Base-by-base conservation (phyloP, 53 echinoderm and acorn worm genomes). In the Holothuria leucospilota region DNA sequence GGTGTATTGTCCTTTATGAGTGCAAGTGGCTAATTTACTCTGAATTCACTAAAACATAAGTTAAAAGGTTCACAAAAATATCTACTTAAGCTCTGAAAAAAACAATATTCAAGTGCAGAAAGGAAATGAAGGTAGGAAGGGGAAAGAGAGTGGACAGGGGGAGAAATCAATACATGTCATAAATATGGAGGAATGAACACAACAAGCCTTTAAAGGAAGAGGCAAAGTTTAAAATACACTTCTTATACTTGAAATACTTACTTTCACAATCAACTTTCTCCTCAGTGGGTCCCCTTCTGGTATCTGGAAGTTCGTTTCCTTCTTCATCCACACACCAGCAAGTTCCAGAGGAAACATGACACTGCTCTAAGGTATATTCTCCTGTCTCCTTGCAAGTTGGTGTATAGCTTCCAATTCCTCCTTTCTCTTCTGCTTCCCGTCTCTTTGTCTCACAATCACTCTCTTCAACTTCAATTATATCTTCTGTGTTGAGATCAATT, bases 281-380 rank as follows among this genome's bases (percentile, higher is more conserved):
- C 18, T 80, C 81, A 13, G 81, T 60, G 41, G 72, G 72, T 5
- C 72, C 72, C 12, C 28, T 72, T 16, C 7, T n/a, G 2, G 86
- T 69, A 27, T 68, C 86, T 10, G 51, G n/a, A 40, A 46, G 7
- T 39, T 78, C 39, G 7, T 71, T 5, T 51, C 91, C 91, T 29
- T 39, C 18, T 63, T 29, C 63, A 63, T 89, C 63, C 42, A 85
- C 89, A 72, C 89, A 89, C 85, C 84, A 89, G 53, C 89, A 89
- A 71, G 77, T 34, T 4, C 77, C 85, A 11, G 39, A 51, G 2
- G 69, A 59, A n/a, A 64, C 29, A 21, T 68, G 66, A 85, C 89
- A 89, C 24, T 85, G 89, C 46, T 46, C 62, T 16, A 26, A 23
- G 21, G 34, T 0, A 21, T 61, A 84, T 15, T 62, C 18, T 26